phyloP scores from a whole-genome alignment of 2,797 vertebrate species.

The Crenichthys baileyi region DNA sequence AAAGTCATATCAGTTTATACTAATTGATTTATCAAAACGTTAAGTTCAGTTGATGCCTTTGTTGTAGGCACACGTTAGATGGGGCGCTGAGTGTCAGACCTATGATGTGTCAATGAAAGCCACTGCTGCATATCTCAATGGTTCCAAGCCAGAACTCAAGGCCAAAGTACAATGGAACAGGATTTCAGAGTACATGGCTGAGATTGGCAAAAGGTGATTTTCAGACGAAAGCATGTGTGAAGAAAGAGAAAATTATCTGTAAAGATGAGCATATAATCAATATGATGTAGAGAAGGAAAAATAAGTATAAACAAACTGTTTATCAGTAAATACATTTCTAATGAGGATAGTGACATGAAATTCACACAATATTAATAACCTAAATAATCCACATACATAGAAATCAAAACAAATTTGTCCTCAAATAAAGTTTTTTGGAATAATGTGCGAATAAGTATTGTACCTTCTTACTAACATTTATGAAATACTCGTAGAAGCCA shows the following conservation, averaged over 20 bases:
- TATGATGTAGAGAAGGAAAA: background rate
- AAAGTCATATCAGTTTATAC: background rate
- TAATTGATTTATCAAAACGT: no score
- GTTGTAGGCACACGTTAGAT: conserved; percentile 73
- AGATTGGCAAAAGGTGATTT: conserved; percentile 63
- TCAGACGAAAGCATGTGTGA: background rate
- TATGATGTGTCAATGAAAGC: conserved; percentile 74
- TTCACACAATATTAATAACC: background rate
- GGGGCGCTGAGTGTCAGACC: conserved; percentile 83
- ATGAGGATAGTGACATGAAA: background rate
- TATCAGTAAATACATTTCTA: background rate
- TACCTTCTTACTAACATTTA: background rate
- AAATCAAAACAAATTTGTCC: background rate
- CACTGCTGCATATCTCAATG: conserved; percentile 41
- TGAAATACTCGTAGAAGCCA: background rate
- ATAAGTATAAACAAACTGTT: background rate
- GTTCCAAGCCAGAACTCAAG: conserved; percentile 61
- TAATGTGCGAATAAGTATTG: background rate
- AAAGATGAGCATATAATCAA: background rate
- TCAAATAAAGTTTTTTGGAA: background rate
- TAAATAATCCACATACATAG: background rate
- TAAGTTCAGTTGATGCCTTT: conserved; percentile 32
- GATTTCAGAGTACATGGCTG: conserved; percentile 66
- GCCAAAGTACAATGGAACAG: conserved; percentile 71
- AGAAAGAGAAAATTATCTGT: background rate